A percentile compares a stretch with the other conserved stretches of the same genome.
phyloP scores from a whole-genome alignment of 1,140 invertebrate species.

The Stegodyphus mimosarum region DNA sequence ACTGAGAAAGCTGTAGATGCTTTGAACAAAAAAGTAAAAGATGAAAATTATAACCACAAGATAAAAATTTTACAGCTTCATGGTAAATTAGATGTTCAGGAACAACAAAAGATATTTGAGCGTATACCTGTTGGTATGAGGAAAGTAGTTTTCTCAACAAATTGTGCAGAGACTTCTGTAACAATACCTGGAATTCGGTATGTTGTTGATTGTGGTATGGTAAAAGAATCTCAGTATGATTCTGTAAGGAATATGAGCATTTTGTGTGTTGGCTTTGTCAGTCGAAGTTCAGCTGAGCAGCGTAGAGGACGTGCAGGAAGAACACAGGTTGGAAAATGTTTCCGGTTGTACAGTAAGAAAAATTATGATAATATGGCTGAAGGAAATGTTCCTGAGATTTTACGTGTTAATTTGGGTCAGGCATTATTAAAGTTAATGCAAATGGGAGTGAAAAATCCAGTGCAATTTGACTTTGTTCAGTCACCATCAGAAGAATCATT shows the following conservation, averaged over 20 bases:
- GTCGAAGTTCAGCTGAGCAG: constrained; percentile 95
- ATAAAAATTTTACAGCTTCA: constrained; percentile 62
- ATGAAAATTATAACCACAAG: constrained; percentile 62
- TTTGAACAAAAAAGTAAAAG: constrained; percentile 68
- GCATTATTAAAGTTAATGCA: constrained; percentile 93
- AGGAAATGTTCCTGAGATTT: constrained; percentile 90
- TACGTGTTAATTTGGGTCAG: constrained; percentile 84
- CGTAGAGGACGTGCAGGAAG: constrained; percentile 89
- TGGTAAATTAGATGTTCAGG: constrained; percentile 78
- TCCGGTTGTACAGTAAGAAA: constrained; percentile 87
- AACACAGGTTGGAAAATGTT: constrained; percentile 79
- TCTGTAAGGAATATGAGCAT: constrained; percentile 86
- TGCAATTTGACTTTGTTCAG: constrained; percentile 72
- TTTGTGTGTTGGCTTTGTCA: constrained; percentile 83
- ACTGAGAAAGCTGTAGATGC: constrained; percentile 80
- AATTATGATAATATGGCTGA: constrained; percentile 81
- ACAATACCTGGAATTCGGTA: constrained; percentile 98
- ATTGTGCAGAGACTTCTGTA: constrained; percentile 98
- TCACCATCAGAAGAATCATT: constrained; percentile 88
- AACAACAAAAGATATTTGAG: constrained; percentile 59
- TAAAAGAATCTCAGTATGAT: constrained; percentile 97
- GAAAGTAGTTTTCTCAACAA: constrained; percentile 97
- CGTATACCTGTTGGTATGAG: constrained; percentile 76
- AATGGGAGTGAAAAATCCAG: constrained; percentile 88
- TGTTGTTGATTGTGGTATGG: constrained; percentile 97